A percentile compares a stretch with the other conserved stretches of the same genome.
Conservation (phyloP, 2,113 vertebrate species). For the Tragelaphus buxtoni region DNA sequence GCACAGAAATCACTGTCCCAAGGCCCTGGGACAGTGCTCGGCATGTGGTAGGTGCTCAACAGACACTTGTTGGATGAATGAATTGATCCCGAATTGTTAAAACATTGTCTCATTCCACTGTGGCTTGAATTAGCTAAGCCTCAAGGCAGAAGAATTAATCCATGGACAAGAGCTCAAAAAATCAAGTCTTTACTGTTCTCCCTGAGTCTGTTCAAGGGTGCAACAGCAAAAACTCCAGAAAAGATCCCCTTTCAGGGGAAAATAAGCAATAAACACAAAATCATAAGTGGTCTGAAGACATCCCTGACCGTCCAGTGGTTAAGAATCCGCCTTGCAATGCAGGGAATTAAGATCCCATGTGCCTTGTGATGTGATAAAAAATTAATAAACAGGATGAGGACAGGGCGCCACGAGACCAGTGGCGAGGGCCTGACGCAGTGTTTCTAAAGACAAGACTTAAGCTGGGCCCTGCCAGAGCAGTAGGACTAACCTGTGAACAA, state of each 20-base stretch:
- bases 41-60: accelerated
- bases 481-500: neutral
- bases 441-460: too few species aligned
- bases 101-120: neutral
- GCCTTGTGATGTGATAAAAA: neutral
- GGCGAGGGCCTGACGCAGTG: neutral
- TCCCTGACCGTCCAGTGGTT: neutral
- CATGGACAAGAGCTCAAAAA: neutral
- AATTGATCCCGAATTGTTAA: neutral
- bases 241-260: neutral
- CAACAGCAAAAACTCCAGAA: neutral
- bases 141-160: neutral
- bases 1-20: too few species aligned
- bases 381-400: neutral
- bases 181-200: too few species aligned
- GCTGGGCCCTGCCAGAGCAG: neutral
- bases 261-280: neutral
- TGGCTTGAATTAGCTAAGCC: neutral
- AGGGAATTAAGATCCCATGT: neutral
- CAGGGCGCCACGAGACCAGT: neutral
- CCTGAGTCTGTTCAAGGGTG: neutral
- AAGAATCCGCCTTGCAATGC: neutral
- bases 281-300: neutral
- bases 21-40: accelerated
- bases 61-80: accelerated